Conservation (phyloP, 2,888 invertebrate species). For the Dryomyza anilis region DNA sequence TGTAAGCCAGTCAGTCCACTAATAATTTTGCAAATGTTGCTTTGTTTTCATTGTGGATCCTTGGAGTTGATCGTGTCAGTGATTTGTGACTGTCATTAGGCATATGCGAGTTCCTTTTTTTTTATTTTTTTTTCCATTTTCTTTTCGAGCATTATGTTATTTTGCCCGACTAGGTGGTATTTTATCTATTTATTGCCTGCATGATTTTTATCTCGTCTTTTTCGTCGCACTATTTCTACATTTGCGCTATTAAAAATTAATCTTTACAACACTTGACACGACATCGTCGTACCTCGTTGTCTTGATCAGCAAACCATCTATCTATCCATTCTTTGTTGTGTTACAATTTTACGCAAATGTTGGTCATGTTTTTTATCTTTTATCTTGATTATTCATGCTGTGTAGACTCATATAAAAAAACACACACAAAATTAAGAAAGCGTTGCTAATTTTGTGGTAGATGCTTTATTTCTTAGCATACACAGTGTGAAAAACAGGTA, state of each 20-base stretch:
- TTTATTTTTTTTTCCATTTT: background rate
- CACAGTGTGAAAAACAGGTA: background rate
- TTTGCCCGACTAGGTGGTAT: slow-evolving; percentile 41
- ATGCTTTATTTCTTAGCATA: too few species aligned
- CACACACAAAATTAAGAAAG: too few species aligned
- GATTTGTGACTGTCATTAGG: too few species aligned
- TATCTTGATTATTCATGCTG: background rate
- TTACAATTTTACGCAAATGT: slow-evolving; percentile 10
- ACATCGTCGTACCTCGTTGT: background rate
- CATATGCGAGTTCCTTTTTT: too few species aligned
- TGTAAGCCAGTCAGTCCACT: background rate
- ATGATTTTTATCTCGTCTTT: slow-evolving; percentile 54
- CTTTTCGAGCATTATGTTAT: background rate
- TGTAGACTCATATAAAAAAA: background rate
- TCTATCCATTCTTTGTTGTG: background rate
- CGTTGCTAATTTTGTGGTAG: slow-evolving; percentile 15
- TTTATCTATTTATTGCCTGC: slow-evolving; percentile 59
- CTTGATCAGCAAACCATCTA: background rate
- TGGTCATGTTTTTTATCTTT: background rate
- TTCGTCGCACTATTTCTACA: slow-evolving; percentile 39
- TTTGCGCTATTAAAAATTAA: slow-evolving; percentile 34
- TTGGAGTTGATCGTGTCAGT: too few species aligned
- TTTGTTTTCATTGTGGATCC: background rate
- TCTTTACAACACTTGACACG: slow-evolving; percentile 16
- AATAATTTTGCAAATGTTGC: background rate